These are phyloP conservation scores for Athripsodes cinereus DNA, from an alignment of 2,888 invertebrate species.

Conservation along the genomic window DNA sequence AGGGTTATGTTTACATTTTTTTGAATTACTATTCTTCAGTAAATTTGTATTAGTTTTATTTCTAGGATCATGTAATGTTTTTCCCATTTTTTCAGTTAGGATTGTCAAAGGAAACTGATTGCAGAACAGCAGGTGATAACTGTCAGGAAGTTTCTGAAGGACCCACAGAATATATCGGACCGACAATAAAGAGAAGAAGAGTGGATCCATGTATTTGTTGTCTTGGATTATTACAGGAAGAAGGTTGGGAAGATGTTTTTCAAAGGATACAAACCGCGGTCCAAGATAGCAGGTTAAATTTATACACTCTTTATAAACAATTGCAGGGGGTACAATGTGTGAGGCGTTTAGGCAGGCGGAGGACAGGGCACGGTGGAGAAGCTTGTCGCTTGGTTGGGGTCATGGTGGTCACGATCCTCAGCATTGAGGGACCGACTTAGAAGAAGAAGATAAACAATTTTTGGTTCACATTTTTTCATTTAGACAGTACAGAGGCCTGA, in stretches of 20 bases:
- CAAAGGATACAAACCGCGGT: conserved; percentile 49
- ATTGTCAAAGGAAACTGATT: background rate
- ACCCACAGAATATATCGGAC: conserved; percentile 27
- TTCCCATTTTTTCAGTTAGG: no score
- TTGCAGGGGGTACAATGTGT: no score
- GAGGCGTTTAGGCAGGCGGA: no score
- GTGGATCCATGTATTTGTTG: conserved; percentile 60
- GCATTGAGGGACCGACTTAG: no score
- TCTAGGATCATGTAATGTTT: no score
- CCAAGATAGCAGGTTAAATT: conserved; percentile 41
- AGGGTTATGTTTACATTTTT: conserved; percentile 19
- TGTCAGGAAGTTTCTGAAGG: background rate
- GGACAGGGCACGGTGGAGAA: no score
- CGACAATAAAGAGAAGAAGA: conserved; percentile 43
- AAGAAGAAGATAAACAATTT: no score
- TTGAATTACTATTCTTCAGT: conserved; percentile 15
- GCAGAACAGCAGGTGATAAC: background rate
- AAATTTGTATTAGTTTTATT: no score
- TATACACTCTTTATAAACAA: no score
- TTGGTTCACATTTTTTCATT: background rate
- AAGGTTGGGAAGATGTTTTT: conserved; percentile 49
- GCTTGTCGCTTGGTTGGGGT: no score
- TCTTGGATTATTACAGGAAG: conserved; percentile 63
- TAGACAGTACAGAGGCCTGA: no score
- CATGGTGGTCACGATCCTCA: no score